Evolutionary conservation across 2,113 vertebrate species (phyloP), one percentile per base, ranked within the genome.

Genomic region (Rhinoderma darwinii): DNA sequence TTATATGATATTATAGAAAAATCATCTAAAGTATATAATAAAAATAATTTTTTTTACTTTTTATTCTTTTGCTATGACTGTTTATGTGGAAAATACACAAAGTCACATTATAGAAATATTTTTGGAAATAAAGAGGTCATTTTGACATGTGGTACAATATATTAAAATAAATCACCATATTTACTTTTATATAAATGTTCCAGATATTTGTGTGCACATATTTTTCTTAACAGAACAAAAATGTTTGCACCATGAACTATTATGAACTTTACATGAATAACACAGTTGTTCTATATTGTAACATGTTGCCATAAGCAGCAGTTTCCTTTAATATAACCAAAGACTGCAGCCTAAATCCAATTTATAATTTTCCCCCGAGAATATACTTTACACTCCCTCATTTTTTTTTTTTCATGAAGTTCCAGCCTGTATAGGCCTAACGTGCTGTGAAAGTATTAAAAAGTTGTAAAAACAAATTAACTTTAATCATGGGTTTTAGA

Each of bases 391-490:
- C 86, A 82, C 86, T 82, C 86, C 86, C 68, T 85, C 30, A 63
- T 81, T 80, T 87, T 84, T 84, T 61, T n/a, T 70, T 75, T 87
- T 63, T 82, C 78, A 61, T 82, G 63, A 82, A 87, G 82, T 87
- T 87, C 79, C 79, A 82, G 86, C 50, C 78, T 82, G 51, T 72
- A 43, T 82, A 82, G 50, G 68, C 54, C 86, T 82, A 87, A 87
- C 86, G 78, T 87, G 86, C 79, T 87, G 79, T 82, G 86, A 87
- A 87, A 87, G 86, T 82, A 87, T 87, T 87, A 87, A 87, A 87
- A 87, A 87, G 86, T 87, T 87, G 86, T 87, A 87, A 82, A 87
- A 87, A 75, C 78, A 87, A 87, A 87, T 87, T 87, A 87, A 87
- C 86, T 87, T 87, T 87, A 87, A 87, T 87, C 79, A 66, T 63